Evolutionary conservation across 1,140 invertebrate species (phyloP).

Genomic region (Neomicropteryx cornuta): DNA sequence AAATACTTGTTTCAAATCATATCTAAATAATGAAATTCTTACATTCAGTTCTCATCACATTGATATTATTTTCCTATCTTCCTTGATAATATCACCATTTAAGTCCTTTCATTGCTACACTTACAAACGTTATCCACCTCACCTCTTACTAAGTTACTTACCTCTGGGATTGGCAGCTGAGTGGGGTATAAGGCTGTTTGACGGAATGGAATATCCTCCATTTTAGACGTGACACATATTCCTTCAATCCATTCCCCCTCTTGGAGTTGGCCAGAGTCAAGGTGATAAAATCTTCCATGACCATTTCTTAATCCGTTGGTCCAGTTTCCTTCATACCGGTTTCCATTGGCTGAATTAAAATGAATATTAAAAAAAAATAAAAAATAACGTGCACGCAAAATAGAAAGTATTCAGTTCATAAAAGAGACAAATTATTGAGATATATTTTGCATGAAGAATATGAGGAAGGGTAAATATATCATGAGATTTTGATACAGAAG

Average conservation of each 20-base stretch:
- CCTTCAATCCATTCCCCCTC: slow-evolving; percentile 43
- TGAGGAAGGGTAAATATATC: no score
- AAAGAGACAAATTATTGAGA: no score
- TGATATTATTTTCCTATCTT: no score
- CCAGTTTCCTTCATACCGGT: slow-evolving; percentile 51
- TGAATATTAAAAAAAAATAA: slow-evolving; percentile 2
- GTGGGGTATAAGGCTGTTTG: slow-evolving; percentile 41
- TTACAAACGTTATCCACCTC: no score
- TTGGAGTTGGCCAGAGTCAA: slow-evolving; percentile 47
- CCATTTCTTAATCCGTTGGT: slow-evolving; percentile 42
- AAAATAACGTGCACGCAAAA: slow-evolving; percentile 1
- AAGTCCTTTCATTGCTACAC: no score
- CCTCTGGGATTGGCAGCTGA: slow-evolving; percentile 40
- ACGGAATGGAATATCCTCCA: slow-evolving; percentile 41
- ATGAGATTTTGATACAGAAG: no score
- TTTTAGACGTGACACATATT: slow-evolving; percentile 36
- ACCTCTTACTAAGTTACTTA: no score
- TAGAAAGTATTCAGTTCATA: neutral
- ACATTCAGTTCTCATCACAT: no score
- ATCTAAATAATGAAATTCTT: no score
- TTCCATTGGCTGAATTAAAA: slow-evolving; percentile 36
- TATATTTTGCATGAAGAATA: no score
- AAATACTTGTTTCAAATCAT: no score
- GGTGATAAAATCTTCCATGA: slow-evolving; percentile 45
- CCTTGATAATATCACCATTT: no score